These are phyloP conservation scores for Orbicella faveolata DNA, from an alignment of 64 coral and sea anemone species.

Conservation along the genomic window DNA sequence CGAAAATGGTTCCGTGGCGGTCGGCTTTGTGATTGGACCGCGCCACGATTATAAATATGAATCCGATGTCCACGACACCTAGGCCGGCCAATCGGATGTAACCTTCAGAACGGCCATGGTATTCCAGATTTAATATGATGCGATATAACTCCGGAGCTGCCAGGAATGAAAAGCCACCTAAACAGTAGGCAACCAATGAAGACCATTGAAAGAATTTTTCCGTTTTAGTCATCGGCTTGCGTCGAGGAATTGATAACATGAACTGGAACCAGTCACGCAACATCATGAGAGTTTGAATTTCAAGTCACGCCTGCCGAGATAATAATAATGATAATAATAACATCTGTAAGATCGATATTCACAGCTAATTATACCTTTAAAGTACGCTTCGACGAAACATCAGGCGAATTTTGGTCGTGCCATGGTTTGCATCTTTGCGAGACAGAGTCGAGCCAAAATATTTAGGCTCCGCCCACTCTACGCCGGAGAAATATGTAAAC, in stretches of 20 bases:
- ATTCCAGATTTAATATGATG: slow-evolving; percentile 19
- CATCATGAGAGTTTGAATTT: not conserved
- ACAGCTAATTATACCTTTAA: too few relatives aligned
- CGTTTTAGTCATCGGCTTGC: not conserved
- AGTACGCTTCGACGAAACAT: too few relatives aligned
- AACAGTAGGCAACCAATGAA: slow-evolving; percentile 2
- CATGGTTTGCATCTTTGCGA: too few relatives aligned
- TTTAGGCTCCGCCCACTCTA: too few relatives aligned
- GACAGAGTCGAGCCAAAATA: too few relatives aligned
- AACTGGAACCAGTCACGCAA: slow-evolving; percentile 22
- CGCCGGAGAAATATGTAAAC: too few relatives aligned
- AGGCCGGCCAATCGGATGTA: slow-evolving; percentile 39
- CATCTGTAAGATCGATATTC: not conserved
- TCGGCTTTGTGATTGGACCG: not conserved
- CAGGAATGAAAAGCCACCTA: slow-evolving; percentile 49
- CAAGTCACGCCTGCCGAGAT: not conserved
- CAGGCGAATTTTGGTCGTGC: too few relatives aligned
- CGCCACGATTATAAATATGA: slow-evolving; percentile 37
- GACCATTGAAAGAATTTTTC: slow-evolving; percentile 25
- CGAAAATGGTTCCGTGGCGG: slow-evolving; percentile 50
- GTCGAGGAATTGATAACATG: slow-evolving; percentile 6
- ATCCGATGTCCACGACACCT: slow-evolving; percentile 32
- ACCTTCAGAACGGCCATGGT: slow-evolving; percentile 20
- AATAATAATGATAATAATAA: not conserved
- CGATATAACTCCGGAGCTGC: slow-evolving; percentile 4